Conservation (phyloP, 1,140 invertebrate species). For the Mizuhopecten yessoensis region DNA sequence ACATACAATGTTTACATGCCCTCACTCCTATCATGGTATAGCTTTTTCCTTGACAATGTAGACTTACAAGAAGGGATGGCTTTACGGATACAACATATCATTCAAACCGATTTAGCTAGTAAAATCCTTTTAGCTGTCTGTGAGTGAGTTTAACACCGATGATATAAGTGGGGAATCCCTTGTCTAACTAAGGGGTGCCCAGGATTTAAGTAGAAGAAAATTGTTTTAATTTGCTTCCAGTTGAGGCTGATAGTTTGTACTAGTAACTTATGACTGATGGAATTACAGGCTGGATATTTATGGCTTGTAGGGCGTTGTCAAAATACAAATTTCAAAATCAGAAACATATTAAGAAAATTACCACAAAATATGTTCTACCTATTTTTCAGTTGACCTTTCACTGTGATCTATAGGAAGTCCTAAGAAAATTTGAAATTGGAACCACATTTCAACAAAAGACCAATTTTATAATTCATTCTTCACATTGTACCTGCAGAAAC, state of each 20-base stretch:
- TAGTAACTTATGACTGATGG: background rate
- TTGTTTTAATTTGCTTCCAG: constrained; percentile 4
- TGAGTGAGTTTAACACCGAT: background rate
- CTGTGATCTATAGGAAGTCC: background rate
- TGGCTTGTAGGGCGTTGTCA: background rate
- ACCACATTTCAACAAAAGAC: constrained; percentile 1
- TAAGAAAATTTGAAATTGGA: background rate
- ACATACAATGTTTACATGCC: no score
- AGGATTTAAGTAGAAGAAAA: constrained; percentile 13
- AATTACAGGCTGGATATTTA: background rate
- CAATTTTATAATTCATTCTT: background rate
- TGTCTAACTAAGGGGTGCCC: background rate
- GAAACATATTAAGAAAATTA: constrained; percentile 14
- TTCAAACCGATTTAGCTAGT: background rate
- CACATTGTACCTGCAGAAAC: background rate
- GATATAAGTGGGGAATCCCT: background rate
- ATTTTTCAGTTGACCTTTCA: background rate
- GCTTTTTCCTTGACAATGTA: no score
- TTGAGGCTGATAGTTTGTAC: background rate
- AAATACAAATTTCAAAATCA: constrained; percentile 30
- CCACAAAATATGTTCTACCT: background rate
- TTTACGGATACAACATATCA: no score
- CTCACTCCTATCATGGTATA: no score
- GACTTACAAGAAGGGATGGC: no score
- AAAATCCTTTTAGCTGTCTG: background rate